These are phyloP conservation scores for Lordiphosa mommai DNA, from an alignment of 1,140 invertebrate genomes.

Conservation along the genomic window DNA sequence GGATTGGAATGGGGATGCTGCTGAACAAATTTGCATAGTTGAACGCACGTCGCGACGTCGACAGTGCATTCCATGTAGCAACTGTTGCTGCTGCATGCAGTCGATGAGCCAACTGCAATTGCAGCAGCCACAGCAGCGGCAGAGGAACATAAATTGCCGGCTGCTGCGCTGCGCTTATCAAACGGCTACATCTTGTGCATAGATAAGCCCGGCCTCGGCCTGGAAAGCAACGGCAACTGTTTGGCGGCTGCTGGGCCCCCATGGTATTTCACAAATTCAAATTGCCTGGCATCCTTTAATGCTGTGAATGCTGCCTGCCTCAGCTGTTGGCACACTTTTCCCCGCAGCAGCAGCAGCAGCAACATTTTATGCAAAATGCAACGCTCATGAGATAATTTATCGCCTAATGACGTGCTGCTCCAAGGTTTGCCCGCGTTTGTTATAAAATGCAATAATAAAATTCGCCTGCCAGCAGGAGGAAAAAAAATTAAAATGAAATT, in stretches of 20 bases:
- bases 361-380: conserved; percentile 73
- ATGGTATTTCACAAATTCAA: conserved; percentile 77
- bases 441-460: conserved; percentile 70
- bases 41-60: conserved; percentile 56
- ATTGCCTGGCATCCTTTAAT: conserved; percentile 76
- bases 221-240: conserved; percentile 31
- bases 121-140: conserved; percentile 20
- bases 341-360: conserved; percentile 32
- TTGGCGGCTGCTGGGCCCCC: conserved; percentile 20
- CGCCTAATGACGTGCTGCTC: conserved; percentile 74
- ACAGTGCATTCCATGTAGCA: conserved; percentile 58
- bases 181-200: conserved; percentile 75
- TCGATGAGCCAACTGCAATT: conserved; percentile 44
- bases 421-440: conserved; percentile 61
- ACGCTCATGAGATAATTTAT: conserved; percentile 72
- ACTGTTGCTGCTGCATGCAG: conserved; percentile 51
- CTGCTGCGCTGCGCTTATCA: conserved; percentile 68
- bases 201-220: conserved; percentile 55
- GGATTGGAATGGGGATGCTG: conserved; percentile 23
- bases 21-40: conserved; percentile 73
- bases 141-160: conserved; percentile 65
- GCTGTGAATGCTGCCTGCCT: conserved; percentile 15
- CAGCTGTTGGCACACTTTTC: conserved; percentile 70
- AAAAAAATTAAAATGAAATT: conserved; percentile 66
- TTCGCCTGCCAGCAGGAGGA: conserved; percentile 32